These are phyloP conservation scores for Passer domesticus DNA, from an alignment of 2,113 vertebrate species.

Conservation along the genomic window DNA sequence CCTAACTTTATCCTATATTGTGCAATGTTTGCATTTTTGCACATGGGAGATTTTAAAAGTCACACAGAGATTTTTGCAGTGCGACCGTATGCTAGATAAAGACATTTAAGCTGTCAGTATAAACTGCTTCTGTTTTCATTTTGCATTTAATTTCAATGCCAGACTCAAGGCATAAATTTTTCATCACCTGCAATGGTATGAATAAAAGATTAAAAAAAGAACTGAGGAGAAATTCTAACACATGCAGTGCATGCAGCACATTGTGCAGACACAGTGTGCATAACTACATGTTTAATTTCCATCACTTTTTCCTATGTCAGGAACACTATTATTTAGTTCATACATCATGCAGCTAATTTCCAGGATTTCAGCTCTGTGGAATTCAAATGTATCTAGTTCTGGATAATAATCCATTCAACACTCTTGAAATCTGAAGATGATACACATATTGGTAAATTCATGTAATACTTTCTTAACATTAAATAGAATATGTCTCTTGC, in stretches of 20 bases:
- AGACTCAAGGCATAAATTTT: conserved; percentile 99
- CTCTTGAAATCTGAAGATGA: conserved; percentile 48
- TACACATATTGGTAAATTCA: conserved; percentile 52
- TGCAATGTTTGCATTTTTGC: conserved; percentile 76
- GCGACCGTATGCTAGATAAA: conserved; percentile 98
- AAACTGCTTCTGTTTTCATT: conserved; percentile 99
- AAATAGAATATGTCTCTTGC: conserved; percentile 60
- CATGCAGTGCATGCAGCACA: conserved; percentile 86
- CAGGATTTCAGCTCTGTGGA: conserved; percentile 63
- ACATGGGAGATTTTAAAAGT: conserved; percentile 81
- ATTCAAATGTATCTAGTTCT: conserved; percentile 68
- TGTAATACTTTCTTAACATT: conserved; percentile 45
- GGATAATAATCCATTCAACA: conserved; percentile 62
- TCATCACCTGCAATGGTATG: conserved; percentile 99
- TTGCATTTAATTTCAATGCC: conserved; percentile 99
- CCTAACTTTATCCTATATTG: conserved; percentile 77
- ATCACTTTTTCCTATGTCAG: conserved; percentile 78
- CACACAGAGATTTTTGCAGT: conserved; percentile 90
- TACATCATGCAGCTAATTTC: conserved; percentile 78
- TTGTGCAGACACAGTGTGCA: conserved; percentile 85
- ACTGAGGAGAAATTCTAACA: conserved; percentile 93
- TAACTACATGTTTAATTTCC: conserved; percentile 87
- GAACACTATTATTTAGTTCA: conserved; percentile 80
- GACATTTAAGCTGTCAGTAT: conserved; percentile 99
- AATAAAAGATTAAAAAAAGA: conserved; percentile 99